Percentiles rank a stretch among this genome's conserved stretches.
phyloP scores from a whole-genome alignment of 1,140 invertebrate genomes.

The Procambarus virginalis region DNA sequence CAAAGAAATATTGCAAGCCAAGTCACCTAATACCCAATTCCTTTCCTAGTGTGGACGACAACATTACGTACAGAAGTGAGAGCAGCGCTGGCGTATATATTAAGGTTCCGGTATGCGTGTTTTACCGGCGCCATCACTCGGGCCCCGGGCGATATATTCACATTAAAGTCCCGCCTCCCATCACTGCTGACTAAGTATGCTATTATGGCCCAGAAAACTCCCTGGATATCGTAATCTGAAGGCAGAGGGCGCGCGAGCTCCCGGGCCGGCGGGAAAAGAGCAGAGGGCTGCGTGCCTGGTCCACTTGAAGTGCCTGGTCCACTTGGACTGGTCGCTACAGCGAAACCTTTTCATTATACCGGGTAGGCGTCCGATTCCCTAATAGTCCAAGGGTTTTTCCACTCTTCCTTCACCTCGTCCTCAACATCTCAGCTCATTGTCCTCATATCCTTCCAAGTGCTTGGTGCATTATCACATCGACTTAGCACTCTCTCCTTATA shows the following conservation, averaged over 20 bases:
- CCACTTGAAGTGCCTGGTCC: too few species aligned
- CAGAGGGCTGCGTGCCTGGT: background rate
- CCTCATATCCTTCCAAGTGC: too few species aligned
- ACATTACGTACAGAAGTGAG: background rate
- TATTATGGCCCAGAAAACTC: slow-evolving; percentile 1
- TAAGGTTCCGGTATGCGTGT: background rate
- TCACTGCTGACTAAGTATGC: background rate
- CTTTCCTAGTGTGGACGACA: background rate
- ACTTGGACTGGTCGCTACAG: too few species aligned
- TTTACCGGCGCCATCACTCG: background rate
- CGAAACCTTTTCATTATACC: too few species aligned
- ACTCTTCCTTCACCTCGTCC: too few species aligned
- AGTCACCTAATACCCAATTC: background rate
- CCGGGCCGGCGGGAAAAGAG: background rate
- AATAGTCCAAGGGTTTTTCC: too few species aligned
- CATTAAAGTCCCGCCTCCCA: slow-evolving; percentile 9
- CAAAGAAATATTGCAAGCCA: too few species aligned
- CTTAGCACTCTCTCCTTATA: too few species aligned
- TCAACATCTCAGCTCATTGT: too few species aligned
- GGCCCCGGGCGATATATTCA: slow-evolving; percentile 10
- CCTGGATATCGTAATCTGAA: background rate
- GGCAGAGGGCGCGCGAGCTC: background rate
- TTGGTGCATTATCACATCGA: too few species aligned
- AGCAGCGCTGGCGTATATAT: background rate
- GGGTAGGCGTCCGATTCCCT: too few species aligned